A percentile compares a stretch with the other conserved stretches of the same genome.
These are phyloP conservation scores for Orthonyx spaldingii DNA, from an alignment of 2,113 vertebrate species.

Conservation along the genomic window DNA sequence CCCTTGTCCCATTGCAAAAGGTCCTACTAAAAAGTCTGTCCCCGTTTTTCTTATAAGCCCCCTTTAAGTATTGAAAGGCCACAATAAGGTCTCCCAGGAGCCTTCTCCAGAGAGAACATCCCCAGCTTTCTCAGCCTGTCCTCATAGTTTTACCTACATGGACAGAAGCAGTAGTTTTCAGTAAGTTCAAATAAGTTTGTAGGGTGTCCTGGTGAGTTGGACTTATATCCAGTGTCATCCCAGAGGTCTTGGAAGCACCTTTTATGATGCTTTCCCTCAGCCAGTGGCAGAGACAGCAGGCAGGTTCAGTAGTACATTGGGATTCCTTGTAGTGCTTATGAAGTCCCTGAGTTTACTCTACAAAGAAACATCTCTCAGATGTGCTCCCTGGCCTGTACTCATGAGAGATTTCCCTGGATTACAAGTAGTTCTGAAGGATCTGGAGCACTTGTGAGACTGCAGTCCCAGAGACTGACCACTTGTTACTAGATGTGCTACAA, in stretches of 20 bases:
- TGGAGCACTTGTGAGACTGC: not conserved
- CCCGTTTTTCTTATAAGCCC: not conserved
- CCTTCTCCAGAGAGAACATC: not conserved
- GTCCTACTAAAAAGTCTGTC: not conserved
- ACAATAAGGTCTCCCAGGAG: not conserved
- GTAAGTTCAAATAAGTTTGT: not conserved
- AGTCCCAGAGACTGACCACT: not conserved
- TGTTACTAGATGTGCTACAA: not conserved
- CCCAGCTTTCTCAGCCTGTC: not conserved
- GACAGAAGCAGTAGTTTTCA: not conserved
- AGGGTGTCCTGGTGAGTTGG: not conserved
- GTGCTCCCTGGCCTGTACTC: not conserved
- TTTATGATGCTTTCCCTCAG: not conserved
- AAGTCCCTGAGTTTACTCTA: slow-evolving; percentile 30
- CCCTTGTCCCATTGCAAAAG: not conserved
- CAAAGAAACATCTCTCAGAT: not conserved
- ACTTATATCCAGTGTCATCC: not conserved
- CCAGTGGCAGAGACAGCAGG: not conserved
- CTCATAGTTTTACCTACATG: not conserved
- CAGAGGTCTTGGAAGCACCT: not conserved
- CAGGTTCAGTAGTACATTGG: not conserved
- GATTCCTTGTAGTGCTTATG: not conserved
- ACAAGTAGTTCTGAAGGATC: not conserved
- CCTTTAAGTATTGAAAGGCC: not conserved
- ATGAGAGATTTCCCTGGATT: not conserved